Base-by-base conservation (phyloP, 1,140 invertebrate species). In the Drosophila sp. region DNA sequence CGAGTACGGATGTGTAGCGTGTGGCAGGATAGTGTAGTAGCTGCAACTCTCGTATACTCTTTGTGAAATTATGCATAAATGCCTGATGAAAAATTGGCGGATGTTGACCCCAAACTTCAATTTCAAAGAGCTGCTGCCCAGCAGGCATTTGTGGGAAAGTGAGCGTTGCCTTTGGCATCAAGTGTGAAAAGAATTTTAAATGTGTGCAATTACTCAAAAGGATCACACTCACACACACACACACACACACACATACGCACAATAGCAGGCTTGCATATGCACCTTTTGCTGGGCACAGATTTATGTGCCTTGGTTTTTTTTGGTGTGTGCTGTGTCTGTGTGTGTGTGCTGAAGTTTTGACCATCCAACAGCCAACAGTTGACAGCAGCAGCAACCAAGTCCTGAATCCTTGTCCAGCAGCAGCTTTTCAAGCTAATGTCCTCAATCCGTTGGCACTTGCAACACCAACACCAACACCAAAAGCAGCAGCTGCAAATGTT, bases 141-240 rank as follows among this genome's bases (percentile, higher is more conserved):
- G 29, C 29, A 7, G 29, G 21, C 38, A 46, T n/a, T n/a, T 61
- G 56, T 43, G 56, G 71, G 32, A 14, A 50, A 69, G 8, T 54
- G 63, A 64, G 77, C 40, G 43, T 56, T 81, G 75, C 75, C 75
- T 73, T 69, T 78, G 79, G 70, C 79, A 65, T 75, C 51, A 69
- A 76, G 82, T 86, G 82, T 76, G 82, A 86, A 86, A 78, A 87
- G 82, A 86, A 87, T 86, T 82, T 81, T 87, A 72, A 78, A 86
- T 86, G 82, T 72, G 66, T 72, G 83, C 78, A 87, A 86, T 86
- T 87, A 87, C 81, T 86, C 81, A 86, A 78, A 74, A 76, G 74
- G 40, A 43, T 46, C 45, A 41, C 36, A 53, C 32, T 46, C 50
- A 34, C 41, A 13, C 16, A 46, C 45, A 32, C 63, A 51, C 51